phyloP scores from a whole-genome alignment of 2,113 vertebrate genomes.

The Daboia siamensis region DNA sequence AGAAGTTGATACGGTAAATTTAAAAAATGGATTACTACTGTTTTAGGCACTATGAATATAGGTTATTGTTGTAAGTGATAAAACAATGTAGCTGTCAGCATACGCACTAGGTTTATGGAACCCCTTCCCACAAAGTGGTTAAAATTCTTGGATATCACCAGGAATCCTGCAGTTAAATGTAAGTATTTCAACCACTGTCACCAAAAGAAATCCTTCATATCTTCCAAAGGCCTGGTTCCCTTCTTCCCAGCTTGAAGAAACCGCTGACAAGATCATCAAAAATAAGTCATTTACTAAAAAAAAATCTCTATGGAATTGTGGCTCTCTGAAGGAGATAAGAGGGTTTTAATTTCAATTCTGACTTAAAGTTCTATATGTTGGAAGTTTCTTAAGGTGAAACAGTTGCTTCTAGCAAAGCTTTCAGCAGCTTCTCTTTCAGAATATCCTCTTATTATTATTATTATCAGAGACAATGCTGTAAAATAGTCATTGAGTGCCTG shows the following conservation, averaged over 20 bases:
- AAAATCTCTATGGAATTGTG: not conserved
- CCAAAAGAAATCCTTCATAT: not conserved
- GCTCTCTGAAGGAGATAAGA: not conserved
- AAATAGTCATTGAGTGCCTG: not conserved
- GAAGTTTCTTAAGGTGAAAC: not conserved
- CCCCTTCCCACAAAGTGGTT: not conserved
- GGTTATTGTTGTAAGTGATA: not conserved
- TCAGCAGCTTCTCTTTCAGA: not conserved
- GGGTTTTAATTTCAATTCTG: not conserved
- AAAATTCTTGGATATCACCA: not conserved
- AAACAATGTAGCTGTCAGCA: not conserved
- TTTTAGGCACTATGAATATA: not conserved
- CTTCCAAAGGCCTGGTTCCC: not conserved
- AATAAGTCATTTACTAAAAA: not conserved
- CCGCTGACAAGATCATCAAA: not conserved
- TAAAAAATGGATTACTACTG: not conserved
- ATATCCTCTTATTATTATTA: not conserved
- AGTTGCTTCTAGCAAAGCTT: not conserved
- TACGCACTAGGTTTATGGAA: not conserved
- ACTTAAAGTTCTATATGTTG: not conserved
- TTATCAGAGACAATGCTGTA: not conserved
- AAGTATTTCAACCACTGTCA: not conserved
- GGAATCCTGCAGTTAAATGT: not conserved
- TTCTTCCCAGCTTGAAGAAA: not conserved
- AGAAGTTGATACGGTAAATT: not conserved